phyloP scores from a whole-genome alignment of 1,140 invertebrate genomes.

The Papilio dardanus region DNA sequence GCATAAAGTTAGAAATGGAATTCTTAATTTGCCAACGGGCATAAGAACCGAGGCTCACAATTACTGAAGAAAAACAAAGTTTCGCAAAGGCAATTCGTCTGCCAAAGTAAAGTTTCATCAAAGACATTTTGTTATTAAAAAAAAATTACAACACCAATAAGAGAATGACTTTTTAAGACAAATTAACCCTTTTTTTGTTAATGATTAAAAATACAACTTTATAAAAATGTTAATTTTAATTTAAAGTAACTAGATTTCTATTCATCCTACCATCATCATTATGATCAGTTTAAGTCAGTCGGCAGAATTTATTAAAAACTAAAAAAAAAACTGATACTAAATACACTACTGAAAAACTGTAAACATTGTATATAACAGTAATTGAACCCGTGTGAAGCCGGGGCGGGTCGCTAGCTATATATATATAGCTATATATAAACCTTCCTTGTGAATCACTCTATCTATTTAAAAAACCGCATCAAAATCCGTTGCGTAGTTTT shows the following conservation, averaged over 20 bases:
- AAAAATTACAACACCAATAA: neutral
- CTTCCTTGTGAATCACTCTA: too few species aligned
- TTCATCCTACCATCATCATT: neutral
- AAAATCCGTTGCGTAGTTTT: too few species aligned
- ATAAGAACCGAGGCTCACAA: slow-evolving; percentile 20
- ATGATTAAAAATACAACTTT: neutral
- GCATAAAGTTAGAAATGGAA: neutral
- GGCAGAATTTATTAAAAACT: too few species aligned
- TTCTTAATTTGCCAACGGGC: slow-evolving; percentile 28
- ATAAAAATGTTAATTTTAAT: neutral
- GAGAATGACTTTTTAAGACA: neutral
- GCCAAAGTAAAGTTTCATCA: slow-evolving; percentile 28
- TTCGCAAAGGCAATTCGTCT: slow-evolving; percentile 31
- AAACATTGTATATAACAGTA: too few species aligned
- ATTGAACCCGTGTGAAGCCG: too few species aligned
- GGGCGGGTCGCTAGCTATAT: too few species aligned
- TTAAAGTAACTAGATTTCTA: neutral
- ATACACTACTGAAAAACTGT: too few species aligned
- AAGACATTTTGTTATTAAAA: slow-evolving; percentile 20
- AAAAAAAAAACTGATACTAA: too few species aligned
- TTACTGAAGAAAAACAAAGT: slow-evolving; percentile 37
- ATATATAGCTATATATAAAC: too few species aligned
- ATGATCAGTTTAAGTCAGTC: too few species aligned
- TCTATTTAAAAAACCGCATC: too few species aligned
- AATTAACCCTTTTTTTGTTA: neutral